Evolutionary conservation across 2,113 vertebrate species (phyloP).

Genomic region (Macaca fascicularis): T2T-MFA8v1.1 NC_088386.1:60328501-60329000

Average conservation of each 20-base stretch:
- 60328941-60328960: neutral
- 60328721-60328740: neutral
- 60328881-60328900: neutral
- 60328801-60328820: neutral
- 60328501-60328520: slow-evolving; percentile 1
- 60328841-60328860: neutral
- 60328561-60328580: neutral
- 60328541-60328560: neutral
- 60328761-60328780: neutral
- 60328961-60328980: neutral
- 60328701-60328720: slow-evolving; percentile 26
- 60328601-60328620: neutral
- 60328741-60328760: neutral
- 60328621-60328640: neutral
- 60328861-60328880: neutral
- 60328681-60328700: neutral
- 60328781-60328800: neutral
- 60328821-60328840: neutral
- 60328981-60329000: neutral
- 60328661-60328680: neutral
- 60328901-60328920: neutral
- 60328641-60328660: slow-evolving; percentile 41
- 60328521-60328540: neutral
- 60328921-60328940: neutral
- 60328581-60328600: neutral